A percentile compares a stretch with the other conserved stretches of the same genome.
Evolutionary conservation across 2,113 vertebrate species (phyloP).

Genomic region (Morphnarchus princeps): DNA sequence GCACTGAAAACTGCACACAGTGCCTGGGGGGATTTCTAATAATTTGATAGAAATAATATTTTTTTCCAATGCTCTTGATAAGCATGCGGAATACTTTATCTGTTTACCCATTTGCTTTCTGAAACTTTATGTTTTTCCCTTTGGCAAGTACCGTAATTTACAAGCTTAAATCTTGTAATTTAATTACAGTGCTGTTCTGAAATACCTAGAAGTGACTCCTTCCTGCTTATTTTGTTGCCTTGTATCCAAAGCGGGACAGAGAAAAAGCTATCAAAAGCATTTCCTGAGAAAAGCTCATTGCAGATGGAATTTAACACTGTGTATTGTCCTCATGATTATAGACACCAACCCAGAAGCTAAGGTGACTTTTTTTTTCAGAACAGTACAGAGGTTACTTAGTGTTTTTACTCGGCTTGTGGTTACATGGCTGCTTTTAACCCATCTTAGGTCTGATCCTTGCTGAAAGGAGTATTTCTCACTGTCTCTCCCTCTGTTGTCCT

Average conservation of each 20-base stretch:
- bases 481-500: not conserved
- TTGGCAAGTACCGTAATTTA: not conserved
- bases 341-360: not conserved
- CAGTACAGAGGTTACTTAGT: not conserved
- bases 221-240: not conserved
- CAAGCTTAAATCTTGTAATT: not conserved
- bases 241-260: not conserved
- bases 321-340: not conserved
- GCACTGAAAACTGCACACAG: no score
- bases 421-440: not conserved
- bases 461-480: not conserved
- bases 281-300: not conserved
- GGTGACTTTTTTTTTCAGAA: not conserved
- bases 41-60: not conserved
- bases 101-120: not conserved
- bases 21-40: not conserved
- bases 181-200: not conserved
- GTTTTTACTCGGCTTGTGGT: not conserved
- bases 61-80: not conserved
- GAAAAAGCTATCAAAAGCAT: not conserved
- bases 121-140: not conserved
- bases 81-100: not conserved
- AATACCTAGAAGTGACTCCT: not conserved
- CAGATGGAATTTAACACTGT: slow-evolving; percentile 1
- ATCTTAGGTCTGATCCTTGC: not conserved